Evolutionary conservation across 2,888 invertebrate genomes (phyloP), one percentile per base, ranked within the genome.

Genomic region (Cantharis rustica): DNA sequence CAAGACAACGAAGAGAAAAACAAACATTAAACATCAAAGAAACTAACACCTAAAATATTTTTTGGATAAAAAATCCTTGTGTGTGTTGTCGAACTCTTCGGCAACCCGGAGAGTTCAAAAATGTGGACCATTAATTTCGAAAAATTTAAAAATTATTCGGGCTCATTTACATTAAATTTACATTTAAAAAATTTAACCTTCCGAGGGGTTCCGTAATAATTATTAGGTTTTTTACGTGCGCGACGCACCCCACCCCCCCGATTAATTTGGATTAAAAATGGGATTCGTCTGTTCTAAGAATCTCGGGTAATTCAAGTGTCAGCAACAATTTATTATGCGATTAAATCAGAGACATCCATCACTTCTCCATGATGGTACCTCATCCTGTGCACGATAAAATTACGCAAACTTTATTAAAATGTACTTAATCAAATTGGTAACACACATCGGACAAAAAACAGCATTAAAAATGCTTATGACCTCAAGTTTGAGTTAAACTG

Each of bases 101-200:
- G 79, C 79, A 74, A 80, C 81, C 81, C 68, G 80, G 75, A 76
- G 81, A 75, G 81, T 77, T 81, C 77, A 77, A 77, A 80, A 79
- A 80, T 79, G 80, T 73, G 75, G 75, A 72, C 81, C 77, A 81
- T 81, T 81, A 81, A 81, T 81, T 81, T 79, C 73, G 76, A 69
- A 72, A 71, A 74, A 78, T 47, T 75, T 69, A 75, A 72, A 78
- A 78, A 78, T 78, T 78, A 78, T 78, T 74, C 75, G 74, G 70
- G 71, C 72, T 78, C 78, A 80, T 80, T 80, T 80, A 78, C 80
- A 80, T 80, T 79, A 80, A 79, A 80, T 79, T 79, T 79, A 79
- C 76, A 80, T 80, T 80, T 79, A 79, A 73, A 47, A 47, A 47
- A 47, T 47, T 47, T 47, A 47, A 47, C n/a, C n/a, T n/a, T n/a